Evolutionary conservation across 92 coral and sea anemone species (phyloP).

Genomic region (Porites divaricata): DNA sequence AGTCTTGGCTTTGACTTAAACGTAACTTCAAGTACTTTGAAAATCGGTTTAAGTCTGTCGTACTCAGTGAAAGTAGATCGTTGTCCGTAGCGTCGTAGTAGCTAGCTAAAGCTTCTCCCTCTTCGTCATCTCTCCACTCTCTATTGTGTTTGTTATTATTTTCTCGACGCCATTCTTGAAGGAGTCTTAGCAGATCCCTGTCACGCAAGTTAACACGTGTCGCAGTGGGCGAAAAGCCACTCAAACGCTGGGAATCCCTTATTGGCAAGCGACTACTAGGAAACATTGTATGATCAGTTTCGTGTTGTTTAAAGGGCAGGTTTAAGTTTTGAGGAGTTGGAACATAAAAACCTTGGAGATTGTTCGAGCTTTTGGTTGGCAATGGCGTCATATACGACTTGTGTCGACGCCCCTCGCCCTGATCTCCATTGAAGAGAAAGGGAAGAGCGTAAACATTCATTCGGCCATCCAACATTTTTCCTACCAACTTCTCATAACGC

Average conservation of each 20-base stretch:
- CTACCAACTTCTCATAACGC: slow-evolving; percentile 18
- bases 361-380: neutral
- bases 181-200: slow-evolving; percentile 13
- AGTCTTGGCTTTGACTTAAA: slow-evolving; percentile 17
- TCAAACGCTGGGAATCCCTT: neutral
- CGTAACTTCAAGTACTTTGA: slow-evolving; percentile 11
- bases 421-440: neutral
- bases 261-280: too few species aligned
- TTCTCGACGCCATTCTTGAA: slow-evolving; percentile 21
- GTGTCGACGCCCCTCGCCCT: neutral
- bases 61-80: slow-evolving; percentile 18
- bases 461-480: slow-evolving; percentile 6
- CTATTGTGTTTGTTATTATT: neutral
- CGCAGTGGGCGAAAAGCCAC: neutral
- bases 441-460: slow-evolving; percentile 40
- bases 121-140: slow-evolving; percentile 6
- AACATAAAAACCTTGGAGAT: neutral
- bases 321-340: neutral
- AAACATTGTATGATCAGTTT: neutral
- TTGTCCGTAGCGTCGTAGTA: slow-evolving; percentile 32
- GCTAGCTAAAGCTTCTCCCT: slow-evolving; percentile 1
- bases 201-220: neutral
- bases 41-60: slow-evolving; percentile 22
- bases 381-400: neutral
- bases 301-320: neutral